Evolutionary conservation across 2,888 invertebrate species (phyloP).

Genomic region (Eupithecia subumbrata): DNA sequence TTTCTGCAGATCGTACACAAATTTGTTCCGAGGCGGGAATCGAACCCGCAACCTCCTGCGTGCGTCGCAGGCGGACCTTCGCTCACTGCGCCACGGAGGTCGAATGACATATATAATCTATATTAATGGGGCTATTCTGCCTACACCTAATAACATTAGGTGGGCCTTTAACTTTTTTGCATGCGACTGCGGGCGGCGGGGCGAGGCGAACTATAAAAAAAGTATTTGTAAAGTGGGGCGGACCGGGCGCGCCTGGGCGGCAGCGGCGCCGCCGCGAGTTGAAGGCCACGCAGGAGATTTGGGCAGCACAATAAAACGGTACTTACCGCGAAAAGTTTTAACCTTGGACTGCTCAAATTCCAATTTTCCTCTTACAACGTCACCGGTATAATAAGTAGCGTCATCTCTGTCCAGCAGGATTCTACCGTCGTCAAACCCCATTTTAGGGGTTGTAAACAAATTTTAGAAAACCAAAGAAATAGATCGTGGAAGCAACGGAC

Average conservation of each 20-base stretch:
- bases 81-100: too few species aligned
- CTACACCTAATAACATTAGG: too few species aligned
- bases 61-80: too few species aligned
- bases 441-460: conserved; percentile 36
- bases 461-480: neutral
- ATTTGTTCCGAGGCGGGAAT: too few species aligned
- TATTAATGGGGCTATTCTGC: too few species aligned
- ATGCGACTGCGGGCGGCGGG: too few species aligned
- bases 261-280: neutral
- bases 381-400: conserved; percentile 68
- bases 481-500: neutral
- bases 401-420: conserved; percentile 65
- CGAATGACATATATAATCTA: too few species aligned
- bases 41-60: too few species aligned
- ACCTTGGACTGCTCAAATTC: conserved; percentile 64
- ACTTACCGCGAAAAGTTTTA: conserved; percentile 74
- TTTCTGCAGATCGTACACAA: too few species aligned
- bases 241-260: neutral
- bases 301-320: conserved; percentile 1
- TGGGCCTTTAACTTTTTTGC: neutral
- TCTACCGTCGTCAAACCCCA: conserved; percentile 72
- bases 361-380: conserved; percentile 64
- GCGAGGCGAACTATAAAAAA: too few species aligned
- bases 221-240: too few species aligned
- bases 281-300: conserved; percentile 3